Base-by-base conservation (phyloP, 2,113 vertebrate species). In the Brachirus orientalis region DNA sequence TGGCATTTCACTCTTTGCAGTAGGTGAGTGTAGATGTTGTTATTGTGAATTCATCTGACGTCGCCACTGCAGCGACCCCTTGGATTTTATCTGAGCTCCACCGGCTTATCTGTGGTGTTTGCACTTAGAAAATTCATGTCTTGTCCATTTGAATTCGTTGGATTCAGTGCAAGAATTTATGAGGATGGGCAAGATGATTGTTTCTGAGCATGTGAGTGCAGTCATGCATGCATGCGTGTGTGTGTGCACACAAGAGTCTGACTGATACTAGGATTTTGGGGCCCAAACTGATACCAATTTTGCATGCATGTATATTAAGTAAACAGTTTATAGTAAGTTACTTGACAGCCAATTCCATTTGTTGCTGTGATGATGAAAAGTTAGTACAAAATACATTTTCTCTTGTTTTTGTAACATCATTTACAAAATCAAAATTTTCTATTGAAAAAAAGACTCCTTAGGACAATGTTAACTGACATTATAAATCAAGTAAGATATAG, bases 1-100 rank as follows among this genome's bases (percentile, higher is more conserved):
- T 2, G 95, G 95, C 0, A 94, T 96, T 59, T 94, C 95, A 0
- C 85, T 95, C 28, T 96, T 92, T 84, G 93, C 95, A 72, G 90
- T 97, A 40, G 96, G 96, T 97, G 92, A 3, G 90, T 69, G 52
- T 60, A 36, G 45, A 72, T 28, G 52, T 59, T 20, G 38, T 10
- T 67, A 70, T 84, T 86, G 61, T 75, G 62, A 75, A 85, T 89
- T 86, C 68, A 60, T 28, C 50, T 43, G 44, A 63, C 80, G 61
- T 72, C 69, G 57, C 69, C 69, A 63, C 79, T 80, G 73, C 84
- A 72, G 78, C 36, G n/a, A 38, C 47, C 38, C 46, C 28, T 66
- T 35, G 44, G 71, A 81, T 86, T 83, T 78, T 70, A 83, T 85
- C 80, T 6, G 2, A 22, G 54, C 79, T 57, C 63, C 61, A 41